Evolutionary conservation across 2,888 invertebrate species (phyloP).

Genomic region (Acholoe squamosa): DNA sequence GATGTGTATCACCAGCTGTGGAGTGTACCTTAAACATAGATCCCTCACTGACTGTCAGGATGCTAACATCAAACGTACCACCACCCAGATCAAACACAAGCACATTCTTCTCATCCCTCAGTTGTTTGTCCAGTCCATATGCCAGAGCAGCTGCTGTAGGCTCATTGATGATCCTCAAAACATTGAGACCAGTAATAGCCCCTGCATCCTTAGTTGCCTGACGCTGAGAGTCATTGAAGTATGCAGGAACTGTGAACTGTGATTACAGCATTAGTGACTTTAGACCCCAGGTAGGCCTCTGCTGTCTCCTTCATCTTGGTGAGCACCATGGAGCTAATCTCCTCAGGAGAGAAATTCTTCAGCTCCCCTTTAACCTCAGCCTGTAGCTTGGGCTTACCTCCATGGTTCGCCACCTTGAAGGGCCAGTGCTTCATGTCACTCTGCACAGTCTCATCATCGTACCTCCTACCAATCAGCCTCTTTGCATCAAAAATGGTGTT

Average conservation of each 20-base stretch:
- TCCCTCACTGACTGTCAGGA: slow-evolving; percentile 98
- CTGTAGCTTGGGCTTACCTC: slow-evolving; percentile 79
- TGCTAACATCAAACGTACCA: slow-evolving; percentile 99
- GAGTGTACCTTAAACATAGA: slow-evolving; percentile 96
- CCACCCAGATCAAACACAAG: slow-evolving; percentile 99
- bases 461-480: slow-evolving; percentile 71
- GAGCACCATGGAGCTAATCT: slow-evolving; percentile 95
- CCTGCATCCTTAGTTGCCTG: slow-evolving; percentile 94
- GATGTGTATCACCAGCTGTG: slow-evolving; percentile 97
- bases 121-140: slow-evolving; percentile 97
- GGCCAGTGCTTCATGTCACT: slow-evolving; percentile 73
- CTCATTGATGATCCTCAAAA: slow-evolving; percentile 90
- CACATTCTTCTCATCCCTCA: slow-evolving; percentile 95
- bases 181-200: slow-evolving; percentile 90
- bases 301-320: slow-evolving; percentile 89
- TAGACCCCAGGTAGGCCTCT: slow-evolving; percentile 86
- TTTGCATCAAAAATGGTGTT: slow-evolving; percentile 72
- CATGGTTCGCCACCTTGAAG: slow-evolving; percentile 70
- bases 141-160: slow-evolving; percentile 98
- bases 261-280: slow-evolving; percentile 81
- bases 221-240: slow-evolving; percentile 82
- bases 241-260: slow-evolving; percentile 83
- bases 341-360: slow-evolving; percentile 94
- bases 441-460: slow-evolving; percentile 70
- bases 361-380: slow-evolving; percentile 87